Evolutionary conservation across 2,797 vertebrate species (phyloP), one percentile per base, ranked within the genome.

Genomic region (Dermochelys coriacea): DNA sequence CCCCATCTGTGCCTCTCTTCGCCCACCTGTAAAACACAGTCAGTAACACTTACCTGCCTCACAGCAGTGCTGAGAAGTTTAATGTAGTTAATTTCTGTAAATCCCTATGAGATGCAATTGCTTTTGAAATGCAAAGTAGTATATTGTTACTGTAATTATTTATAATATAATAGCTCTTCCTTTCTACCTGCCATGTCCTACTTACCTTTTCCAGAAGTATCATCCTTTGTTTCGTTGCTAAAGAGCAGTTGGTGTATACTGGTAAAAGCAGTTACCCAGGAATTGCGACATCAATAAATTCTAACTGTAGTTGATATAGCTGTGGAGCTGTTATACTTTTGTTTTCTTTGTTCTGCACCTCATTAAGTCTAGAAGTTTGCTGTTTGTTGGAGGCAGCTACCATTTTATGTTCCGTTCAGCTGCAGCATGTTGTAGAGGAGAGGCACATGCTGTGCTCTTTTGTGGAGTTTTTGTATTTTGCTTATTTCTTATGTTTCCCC

Each of bases 181-280:
- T 1, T 37, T 87, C 82, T 55, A 27, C 51, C 16, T 34, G 4
- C 34, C 2, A 16, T 47, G 64, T 91, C 29, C 45, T 77, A 2
- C 27, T 15, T 80, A 3, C 49, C 6, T 85, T 78, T 85, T 54
- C 47, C 41, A 80, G 3, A 85, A 82, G 50, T 47, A 3, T 0
- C 78, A 93, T 47, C 34, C 55, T 86, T 10, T 92, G 59, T n/a
- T 92, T 91, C 15, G 19, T 49, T 23, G 94, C 68, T 5, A 68
- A 3, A 61, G 21, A 82, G 3, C 6, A 4, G 2, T 11, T 84
- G 34, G 5, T 61, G 57, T 71, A 2, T 78, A 27, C 71, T 8
- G 85, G 71, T 79, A 71, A 0, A 1, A 6, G 4, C 47, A 74
- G 27, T 51, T 93, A 12, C 47, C 54, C 57, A 87, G 14, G 6